Evolutionary conservation across 2,888 invertebrate genomes (phyloP).

Genomic region (Temnothorax unifasciatus): DNA sequence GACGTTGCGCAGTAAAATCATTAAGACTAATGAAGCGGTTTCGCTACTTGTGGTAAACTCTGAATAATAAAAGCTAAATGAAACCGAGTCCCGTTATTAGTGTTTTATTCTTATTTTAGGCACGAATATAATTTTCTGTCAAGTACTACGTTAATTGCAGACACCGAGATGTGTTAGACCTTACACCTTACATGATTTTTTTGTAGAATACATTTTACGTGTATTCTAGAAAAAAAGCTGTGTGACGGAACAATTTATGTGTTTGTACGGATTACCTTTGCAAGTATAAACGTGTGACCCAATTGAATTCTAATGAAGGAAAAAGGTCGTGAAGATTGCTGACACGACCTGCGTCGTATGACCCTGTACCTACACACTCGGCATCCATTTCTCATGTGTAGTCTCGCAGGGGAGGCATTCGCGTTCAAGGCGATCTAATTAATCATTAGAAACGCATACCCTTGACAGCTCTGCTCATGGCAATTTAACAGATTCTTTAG

Average conservation of each 20-base stretch:
- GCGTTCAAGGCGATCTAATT: constrained; percentile 7
- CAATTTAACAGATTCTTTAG: constrained; percentile 27
- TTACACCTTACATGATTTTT: neutral
- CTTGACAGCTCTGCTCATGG: neutral
- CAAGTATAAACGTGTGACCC: neutral
- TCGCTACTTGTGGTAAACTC: neutral
- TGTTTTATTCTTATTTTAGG: neutral
- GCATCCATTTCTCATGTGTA: constrained; percentile 1
- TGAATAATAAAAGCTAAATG: neutral
- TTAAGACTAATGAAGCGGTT: neutral
- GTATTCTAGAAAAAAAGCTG: neutral
- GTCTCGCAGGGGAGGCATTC: neutral
- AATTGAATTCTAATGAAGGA: constrained; percentile 11
- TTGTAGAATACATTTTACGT: neutral
- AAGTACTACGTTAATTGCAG: neutral
- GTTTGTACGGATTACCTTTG: neutral
- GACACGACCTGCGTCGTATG: constrained; percentile 1
- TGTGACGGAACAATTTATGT: neutral
- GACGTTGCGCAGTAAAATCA: neutral
- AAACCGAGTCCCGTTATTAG: neutral
- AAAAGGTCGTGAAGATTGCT: neutral
- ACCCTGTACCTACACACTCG: neutral
- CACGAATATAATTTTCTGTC: neutral
- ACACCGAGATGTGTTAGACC: neutral
- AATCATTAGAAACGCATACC: constrained; percentile 11